Conservation (phyloP, 2,113 vertebrate genomes). For the Nesogale talazaci region DNA sequence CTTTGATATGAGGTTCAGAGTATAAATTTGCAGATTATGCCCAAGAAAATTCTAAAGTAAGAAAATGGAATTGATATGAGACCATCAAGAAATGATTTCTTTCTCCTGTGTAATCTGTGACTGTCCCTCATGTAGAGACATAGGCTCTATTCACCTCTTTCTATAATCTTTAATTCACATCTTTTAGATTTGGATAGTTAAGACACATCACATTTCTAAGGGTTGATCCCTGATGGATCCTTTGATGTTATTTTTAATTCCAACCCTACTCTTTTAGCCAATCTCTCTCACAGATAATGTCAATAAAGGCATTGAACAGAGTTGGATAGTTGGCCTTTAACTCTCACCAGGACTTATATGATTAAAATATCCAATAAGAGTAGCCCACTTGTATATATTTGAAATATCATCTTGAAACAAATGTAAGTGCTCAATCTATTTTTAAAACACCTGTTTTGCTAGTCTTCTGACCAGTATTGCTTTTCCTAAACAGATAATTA, state of each 20-base stretch:
- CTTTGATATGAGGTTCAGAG: background rate
- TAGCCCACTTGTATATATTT: background rate
- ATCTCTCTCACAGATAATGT: background rate
- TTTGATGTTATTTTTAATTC: background rate
- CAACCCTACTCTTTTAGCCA: background rate
- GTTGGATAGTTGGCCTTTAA: background rate
- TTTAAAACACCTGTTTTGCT: background rate
- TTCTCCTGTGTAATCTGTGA: background rate
- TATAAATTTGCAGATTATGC: background rate
- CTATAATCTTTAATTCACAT: background rate
- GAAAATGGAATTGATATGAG: background rate
- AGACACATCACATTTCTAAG: background rate
- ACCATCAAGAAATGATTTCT: background rate
- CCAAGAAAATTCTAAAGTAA: slow-evolving; percentile 14
- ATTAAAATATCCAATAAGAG: background rate
- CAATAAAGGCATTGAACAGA: background rate
- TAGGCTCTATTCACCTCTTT: background rate
- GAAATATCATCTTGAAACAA: background rate
- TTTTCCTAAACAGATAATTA: background rate
- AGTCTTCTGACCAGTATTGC: background rate
- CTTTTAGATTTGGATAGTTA: background rate
- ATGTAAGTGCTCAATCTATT: background rate
- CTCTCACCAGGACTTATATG: background rate
- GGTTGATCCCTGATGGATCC: background rate
- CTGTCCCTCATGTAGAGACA: background rate